Base-by-base conservation (phyloP, 2,113 vertebrate genomes). In the Calypte anna region DNA sequence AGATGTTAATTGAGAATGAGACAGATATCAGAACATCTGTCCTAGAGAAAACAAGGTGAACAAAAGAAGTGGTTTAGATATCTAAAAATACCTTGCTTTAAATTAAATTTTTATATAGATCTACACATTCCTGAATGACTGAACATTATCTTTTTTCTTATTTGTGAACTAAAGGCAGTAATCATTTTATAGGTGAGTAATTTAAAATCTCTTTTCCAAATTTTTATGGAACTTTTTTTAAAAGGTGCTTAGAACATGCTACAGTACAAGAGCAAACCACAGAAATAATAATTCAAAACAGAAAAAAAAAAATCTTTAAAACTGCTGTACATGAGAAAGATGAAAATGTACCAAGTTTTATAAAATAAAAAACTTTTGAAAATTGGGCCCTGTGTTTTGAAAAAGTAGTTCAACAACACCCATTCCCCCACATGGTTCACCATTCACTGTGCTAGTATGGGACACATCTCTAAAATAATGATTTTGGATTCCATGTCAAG, bases 211-310 rank as follows among this genome's bases (percentile, higher is more conserved):
- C 43, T 86, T 96, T 96, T 97, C 91, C 96, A 95, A 93, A 93
- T 92, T 90, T 92, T 84, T 86, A 96, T 96, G 94, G 92, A 94
- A 92, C 79, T 93, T 89, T 84, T 83, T 91, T 70, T 86, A 90
- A 96, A 96, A 97, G 96, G 96, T 97, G 96, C 97, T 73, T 94
- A 89, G 76, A 97, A 86, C 92, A 94, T 95, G 93, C 96, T 97
- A 97, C 96, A 97, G 92, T 96, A 98, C 95, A 91, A 94, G 91
- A 93, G 82, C 94, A 97, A 88, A 97, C 76, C 94, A 97, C 66
- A 95, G 44, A 94, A 88, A 91, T 93, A 83, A 91, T 91, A 82
- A 95, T 36, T 90, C 72, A 92, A 94, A 95, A 73, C 36, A 61
- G 57, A 84, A 85, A 94, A 93, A 87, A 63, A 53, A 53, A 67